Percentiles rank a stretch among this genome's conserved stretches.
Conservation (phyloP, 35 echinoderm and acorn worm genomes). For the Eucidaris tribuloides region DNA sequence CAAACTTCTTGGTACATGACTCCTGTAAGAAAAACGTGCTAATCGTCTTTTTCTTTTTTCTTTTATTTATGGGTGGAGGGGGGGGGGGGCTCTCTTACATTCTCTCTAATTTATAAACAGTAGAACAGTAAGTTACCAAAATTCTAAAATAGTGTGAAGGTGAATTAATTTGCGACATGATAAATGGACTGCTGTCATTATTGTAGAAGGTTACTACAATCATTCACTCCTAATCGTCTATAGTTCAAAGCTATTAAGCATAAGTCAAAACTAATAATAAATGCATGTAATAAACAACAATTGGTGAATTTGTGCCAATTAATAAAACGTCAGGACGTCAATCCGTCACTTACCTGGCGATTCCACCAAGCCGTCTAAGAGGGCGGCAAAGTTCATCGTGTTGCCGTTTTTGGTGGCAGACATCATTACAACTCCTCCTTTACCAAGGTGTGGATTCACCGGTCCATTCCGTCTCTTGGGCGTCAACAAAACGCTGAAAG, state of each 20-base stretch:
- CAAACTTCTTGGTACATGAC: no score
- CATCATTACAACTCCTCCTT: slow-evolving; percentile 64
- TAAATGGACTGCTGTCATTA: neutral
- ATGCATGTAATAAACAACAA: neutral
- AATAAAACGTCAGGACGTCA: neutral
- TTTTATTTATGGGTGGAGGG: no score
- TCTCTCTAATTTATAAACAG: no score
- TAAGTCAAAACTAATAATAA: neutral
- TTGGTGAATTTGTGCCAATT: neutral
- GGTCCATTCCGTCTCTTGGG: slow-evolving; percentile 27
- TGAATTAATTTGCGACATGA: neutral
- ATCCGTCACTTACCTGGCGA: slow-evolving; percentile 14
- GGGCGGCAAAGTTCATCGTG: slow-evolving; percentile 52
- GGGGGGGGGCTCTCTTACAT: no score
- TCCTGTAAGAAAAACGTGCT: no score
- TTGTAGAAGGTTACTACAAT: neutral
- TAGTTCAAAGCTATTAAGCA: neutral
- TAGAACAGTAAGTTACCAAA: no score
- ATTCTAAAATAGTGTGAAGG: no score
- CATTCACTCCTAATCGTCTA: neutral
- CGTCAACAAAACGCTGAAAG: slow-evolving; percentile 58
- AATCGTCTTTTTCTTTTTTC: no score
- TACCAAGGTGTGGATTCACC: slow-evolving; percentile 2
- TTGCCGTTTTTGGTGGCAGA: slow-evolving; percentile 33
- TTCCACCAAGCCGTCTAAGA: slow-evolving; percentile 66